phyloP scores from a whole-genome alignment of 2,113 vertebrate species.

The Daboia siamensis region DNA sequence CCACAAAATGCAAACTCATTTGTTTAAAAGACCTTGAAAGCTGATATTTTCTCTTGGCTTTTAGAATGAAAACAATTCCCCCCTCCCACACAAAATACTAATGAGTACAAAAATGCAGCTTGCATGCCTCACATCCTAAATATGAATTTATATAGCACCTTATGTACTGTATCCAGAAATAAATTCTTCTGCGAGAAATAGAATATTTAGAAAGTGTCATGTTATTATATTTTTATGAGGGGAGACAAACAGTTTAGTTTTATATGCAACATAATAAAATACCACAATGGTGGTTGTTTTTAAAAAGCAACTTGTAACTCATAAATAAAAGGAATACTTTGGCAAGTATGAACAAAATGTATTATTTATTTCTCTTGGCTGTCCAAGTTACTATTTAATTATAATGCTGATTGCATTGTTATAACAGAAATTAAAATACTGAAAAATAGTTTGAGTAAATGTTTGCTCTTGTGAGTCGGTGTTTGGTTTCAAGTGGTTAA shows the following conservation, averaged over 20 bases:
- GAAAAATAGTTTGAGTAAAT: not conserved
- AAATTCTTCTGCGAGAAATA: slow-evolving; percentile 12
- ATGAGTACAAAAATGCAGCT: slow-evolving; percentile 43
- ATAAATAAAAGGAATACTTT: slow-evolving; percentile 23
- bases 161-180: not conserved
- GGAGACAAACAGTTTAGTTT: slow-evolving; percentile 6
- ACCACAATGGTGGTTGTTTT: not conserved
- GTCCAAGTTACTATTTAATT: not conserved
- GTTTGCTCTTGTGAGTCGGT: not conserved
- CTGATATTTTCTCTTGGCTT: slow-evolving; percentile 28
- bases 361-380: slow-evolving; percentile 2
- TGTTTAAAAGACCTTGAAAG: slow-evolving; percentile 25
- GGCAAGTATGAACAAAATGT: not conserved
- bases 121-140: not conserved
- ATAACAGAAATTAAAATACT: not conserved
- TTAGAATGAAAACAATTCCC: slow-evolving; percentile 17
- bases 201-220: slow-evolving; percentile 11
- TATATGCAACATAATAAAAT: not conserved
- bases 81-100: slow-evolving; percentile 23
- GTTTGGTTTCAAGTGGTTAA: not conserved
- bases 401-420: not conserved
- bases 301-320: not conserved
- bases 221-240: not conserved
- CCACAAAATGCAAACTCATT: slow-evolving; percentile 42
- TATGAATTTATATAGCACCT: slow-evolving; percentile 28